phyloP scores from a whole-genome alignment of 2,888 invertebrate genomes.

The Leptopilina myrica region DNA sequence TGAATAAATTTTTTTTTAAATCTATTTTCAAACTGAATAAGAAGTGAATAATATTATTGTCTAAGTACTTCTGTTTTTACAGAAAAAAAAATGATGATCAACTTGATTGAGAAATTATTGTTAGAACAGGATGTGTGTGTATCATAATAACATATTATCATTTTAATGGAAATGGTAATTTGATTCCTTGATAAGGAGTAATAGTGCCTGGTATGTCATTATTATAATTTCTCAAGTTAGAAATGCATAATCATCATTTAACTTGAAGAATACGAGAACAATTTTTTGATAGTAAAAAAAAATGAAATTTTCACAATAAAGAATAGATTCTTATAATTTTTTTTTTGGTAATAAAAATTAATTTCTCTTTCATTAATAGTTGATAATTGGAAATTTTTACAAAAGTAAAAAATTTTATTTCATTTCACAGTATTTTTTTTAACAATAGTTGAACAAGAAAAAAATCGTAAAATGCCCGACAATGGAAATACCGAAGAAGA shows the following conservation, averaged over 20 bases:
- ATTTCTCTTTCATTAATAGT: no score
- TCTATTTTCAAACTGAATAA: not conserved
- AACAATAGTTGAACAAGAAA: not conserved
- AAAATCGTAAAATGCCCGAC: slow-evolving; percentile 4
- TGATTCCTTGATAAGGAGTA: not conserved
- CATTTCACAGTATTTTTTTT: not conserved
- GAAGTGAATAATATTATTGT: not conserved
- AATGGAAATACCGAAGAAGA: slow-evolving; percentile 24
- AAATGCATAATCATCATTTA: not conserved
- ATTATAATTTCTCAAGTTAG: not conserved
- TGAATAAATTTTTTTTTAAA: not conserved
- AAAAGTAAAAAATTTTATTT: not conserved
- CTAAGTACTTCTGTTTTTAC: not conserved
- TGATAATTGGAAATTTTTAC: not conserved
- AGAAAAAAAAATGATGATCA: not conserved
- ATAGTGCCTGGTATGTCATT: not conserved
- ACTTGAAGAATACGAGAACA: not conserved
- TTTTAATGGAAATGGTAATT: slow-evolving; percentile 2
- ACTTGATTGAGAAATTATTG: slow-evolving; percentile 4
- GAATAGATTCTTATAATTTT: no score
- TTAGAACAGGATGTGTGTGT: not conserved
- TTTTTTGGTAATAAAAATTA: no score
- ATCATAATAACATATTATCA: slow-evolving; percentile 5
- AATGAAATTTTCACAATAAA: no score
- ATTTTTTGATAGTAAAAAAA: no score